These are phyloP conservation scores for Candidula unifasciata DNA, from an alignment of 2,888 invertebrate species.

Conservation along the genomic window DNA sequence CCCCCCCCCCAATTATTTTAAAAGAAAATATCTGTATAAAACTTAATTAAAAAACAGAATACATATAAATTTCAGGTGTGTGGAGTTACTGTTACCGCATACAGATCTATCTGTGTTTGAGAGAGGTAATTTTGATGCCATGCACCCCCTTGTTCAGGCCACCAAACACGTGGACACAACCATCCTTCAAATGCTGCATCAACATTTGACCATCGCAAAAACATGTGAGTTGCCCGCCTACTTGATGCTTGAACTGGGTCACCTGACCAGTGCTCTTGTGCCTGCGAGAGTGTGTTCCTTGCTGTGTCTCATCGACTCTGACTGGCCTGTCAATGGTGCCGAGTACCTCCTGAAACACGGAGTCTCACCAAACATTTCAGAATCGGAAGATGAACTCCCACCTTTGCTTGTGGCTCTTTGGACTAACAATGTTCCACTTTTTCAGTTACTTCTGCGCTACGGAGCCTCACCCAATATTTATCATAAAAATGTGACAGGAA, in stretches of 20 bases:
- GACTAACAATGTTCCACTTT: constrained; percentile 56
- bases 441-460: constrained; percentile 61
- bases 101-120: constrained; percentile 58
- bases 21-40: too few relatives aligned
- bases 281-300: constrained; percentile 54
- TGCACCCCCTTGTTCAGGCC: constrained; percentile 61
- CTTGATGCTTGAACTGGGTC: constrained; percentile 50
- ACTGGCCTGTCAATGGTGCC: constrained; percentile 58
- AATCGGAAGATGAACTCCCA: constrained; percentile 61
- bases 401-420: constrained; percentile 66
- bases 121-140: constrained; percentile 52
- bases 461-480: constrained; percentile 66
- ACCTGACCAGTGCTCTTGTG: constrained; percentile 49
- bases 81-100: constrained; percentile 62
- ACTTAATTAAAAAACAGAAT: too few relatives aligned
- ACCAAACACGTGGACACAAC: constrained; percentile 57
- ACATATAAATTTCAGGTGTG: constrained; percentile 59
- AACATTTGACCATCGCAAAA: constrained; percentile 55
- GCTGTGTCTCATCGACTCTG: constrained; percentile 56
- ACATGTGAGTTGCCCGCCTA: constrained; percentile 54
- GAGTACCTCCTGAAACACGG: constrained; percentile 61
- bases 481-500: constrained; percentile 61
- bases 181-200: constrained; percentile 58
- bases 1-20: too few relatives aligned
- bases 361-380: constrained; percentile 57